Base-by-base conservation (phyloP, 1,140 invertebrate species). In the Luehdorfia chinensis region DNA sequence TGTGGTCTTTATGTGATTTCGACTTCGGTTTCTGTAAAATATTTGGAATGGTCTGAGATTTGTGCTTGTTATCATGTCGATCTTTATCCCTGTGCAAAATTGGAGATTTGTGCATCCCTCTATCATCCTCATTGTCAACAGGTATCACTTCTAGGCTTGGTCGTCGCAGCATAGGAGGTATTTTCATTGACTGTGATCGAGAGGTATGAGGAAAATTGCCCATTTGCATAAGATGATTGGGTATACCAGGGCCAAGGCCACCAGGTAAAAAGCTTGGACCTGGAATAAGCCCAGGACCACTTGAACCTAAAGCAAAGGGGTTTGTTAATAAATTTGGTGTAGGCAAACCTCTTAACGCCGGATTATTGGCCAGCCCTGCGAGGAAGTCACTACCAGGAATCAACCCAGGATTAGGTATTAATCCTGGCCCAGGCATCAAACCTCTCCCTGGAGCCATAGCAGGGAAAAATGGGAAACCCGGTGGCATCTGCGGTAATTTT, bases 371-470 rank as follows among this genome's bases (percentile, higher is more conserved):
- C 39, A 87, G 50, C 12, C 70, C 66, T 46, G 81, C 68, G 43
- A 86, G 66, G 27, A 88, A 77, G 8, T 84, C 77, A 52, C 56
- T 66, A 8, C 72, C 55, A 51, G 87, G 80, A 50, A 89, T 88
- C 7, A 89, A 50, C 0, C 87, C 84, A 19, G 90, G 89, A 43
- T 88, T 87, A 0, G 92, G 92, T 63, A 94, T 93, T 15, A 94
- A 76, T 21, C 92, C 91, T 6, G 92, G 91, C 3, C 90, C 88
- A n/a, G 90, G 85, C 62, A 88, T 81, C 37, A 87, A 54, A 2
- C 80, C 84, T 55, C 76, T 55, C 1, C 84, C 79, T 16, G 90
- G 88, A 32, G 90, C 70, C 45, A 88, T 73, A 1, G 88, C 66
- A n/a, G 88, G 86, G 49, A 89, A 86, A 47, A 76, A 79, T 25